Evolutionary conservation across 2,888 invertebrate genomes (phyloP).

Genomic region (Xestia ashworthii): DNA sequence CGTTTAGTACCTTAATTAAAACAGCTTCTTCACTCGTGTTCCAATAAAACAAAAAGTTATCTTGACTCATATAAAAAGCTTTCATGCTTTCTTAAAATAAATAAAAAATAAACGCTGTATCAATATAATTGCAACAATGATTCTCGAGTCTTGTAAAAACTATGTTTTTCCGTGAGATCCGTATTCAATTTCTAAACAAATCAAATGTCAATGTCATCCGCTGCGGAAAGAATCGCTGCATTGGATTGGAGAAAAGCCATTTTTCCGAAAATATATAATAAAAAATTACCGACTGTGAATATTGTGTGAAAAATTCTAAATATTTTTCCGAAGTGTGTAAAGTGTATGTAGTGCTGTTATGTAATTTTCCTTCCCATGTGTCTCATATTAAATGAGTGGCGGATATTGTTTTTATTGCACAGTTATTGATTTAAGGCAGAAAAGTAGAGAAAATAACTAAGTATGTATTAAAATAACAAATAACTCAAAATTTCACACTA

Average conservation of each 20-base stretch:
- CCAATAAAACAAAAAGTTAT: slow-evolving; percentile 4
- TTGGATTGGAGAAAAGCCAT: slow-evolving; percentile 76
- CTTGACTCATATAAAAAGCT: background rate
- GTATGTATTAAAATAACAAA: slow-evolving; percentile 23
- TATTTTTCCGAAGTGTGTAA: slow-evolving; percentile 46
- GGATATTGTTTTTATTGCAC: slow-evolving; percentile 69
- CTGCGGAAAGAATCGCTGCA: slow-evolving; percentile 70
- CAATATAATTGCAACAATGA: too few species aligned
- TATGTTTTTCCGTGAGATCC: background rate
- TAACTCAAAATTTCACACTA: background rate
- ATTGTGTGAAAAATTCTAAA: slow-evolving; percentile 67
- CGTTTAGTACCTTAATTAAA: slow-evolving; percentile 38
- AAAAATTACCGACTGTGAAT: slow-evolving; percentile 59
- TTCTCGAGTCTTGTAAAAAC: background rate
- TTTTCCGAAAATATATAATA: slow-evolving; percentile 63
- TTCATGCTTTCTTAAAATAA: background rate
- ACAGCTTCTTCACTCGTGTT: too few species aligned
- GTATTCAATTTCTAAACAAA: slow-evolving; percentile 53
- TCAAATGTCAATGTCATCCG: slow-evolving; percentile 67
- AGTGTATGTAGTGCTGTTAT: slow-evolving; percentile 64
- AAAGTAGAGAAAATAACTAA: slow-evolving; percentile 46
- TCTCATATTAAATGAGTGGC: slow-evolving; percentile 29
- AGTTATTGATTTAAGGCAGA: slow-evolving; percentile 70
- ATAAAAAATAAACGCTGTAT: background rate
- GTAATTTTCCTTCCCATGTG: slow-evolving; percentile 50